Percentiles rank a stretch among this genome's conserved stretches.
phyloP scores from a whole-genome alignment of 1,140 invertebrate species.

The Maconellicoccus hirsutus region DNA sequence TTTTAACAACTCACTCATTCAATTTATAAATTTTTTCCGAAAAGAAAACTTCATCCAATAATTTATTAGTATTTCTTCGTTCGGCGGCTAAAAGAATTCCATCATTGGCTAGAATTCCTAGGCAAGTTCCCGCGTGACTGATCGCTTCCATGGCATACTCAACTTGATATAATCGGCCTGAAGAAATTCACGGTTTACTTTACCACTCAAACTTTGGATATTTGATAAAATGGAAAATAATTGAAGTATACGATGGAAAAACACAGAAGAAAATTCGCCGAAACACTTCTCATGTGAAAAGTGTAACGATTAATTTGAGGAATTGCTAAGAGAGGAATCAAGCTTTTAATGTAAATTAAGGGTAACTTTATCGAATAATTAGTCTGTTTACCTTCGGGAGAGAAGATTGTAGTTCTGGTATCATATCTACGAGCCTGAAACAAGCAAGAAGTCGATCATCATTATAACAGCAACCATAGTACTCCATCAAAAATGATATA shows the following conservation, averaged over 20 bases:
- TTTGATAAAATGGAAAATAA: background rate
- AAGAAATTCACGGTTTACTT: constrained; percentile 30
- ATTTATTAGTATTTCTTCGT: constrained; percentile 91
- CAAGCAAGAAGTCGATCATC: constrained; percentile 30
- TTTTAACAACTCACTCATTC: constrained; percentile 56
- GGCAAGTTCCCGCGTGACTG: constrained; percentile 94
- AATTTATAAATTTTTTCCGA: constrained; percentile 99
- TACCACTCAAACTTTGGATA: background rate
- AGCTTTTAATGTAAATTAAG: constrained; percentile 17
- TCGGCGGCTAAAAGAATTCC: constrained; percentile 96
- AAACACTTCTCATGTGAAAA: background rate
- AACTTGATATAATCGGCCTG: constrained; percentile 93
- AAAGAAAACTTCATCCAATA: constrained; percentile 92
- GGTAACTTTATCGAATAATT: too few relatives aligned
- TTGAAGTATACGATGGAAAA: too few relatives aligned
- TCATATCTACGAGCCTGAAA: constrained; percentile 94
- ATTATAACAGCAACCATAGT: too few relatives aligned
- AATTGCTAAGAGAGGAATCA: constrained; percentile 2
- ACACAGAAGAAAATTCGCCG: background rate
- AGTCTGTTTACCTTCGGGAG: constrained; percentile 74
- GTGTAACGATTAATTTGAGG: background rate
- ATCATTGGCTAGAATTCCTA: constrained; percentile 92
- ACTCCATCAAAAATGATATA: too few relatives aligned
- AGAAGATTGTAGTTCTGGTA: constrained; percentile 98
- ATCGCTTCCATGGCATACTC: constrained; percentile 99